Percentiles rank a stretch among this genome's conserved stretches.
Conservation (phyloP, 1,140 invertebrate species). For the Rhysida immarginata region DNA sequence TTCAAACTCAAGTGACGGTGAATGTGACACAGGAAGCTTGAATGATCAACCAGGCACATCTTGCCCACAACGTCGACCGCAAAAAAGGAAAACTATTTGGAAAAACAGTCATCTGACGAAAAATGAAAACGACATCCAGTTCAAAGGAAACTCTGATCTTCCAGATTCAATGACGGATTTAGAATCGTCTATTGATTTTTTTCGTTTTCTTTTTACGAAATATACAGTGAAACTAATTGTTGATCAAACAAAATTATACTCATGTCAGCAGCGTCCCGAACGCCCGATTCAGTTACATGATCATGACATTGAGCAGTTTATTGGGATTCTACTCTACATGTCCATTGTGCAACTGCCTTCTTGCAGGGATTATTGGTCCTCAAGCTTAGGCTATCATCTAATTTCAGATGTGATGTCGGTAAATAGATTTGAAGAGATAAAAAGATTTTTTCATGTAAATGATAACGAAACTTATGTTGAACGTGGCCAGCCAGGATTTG, state of each 20-base stretch:
- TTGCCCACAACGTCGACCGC: too few species aligned
- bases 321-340: not conserved
- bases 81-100: not conserved
- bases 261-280: not conserved
- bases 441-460: conserved; percentile 8
- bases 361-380: not conserved
- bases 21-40: not conserved
- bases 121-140: not conserved
- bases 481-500: not conserved
- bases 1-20: not conserved
- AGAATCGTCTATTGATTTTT: not conserved
- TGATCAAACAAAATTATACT: not conserved
- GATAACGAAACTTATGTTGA: conserved; percentile 1
- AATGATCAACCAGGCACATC: too few species aligned
- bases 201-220: not conserved
- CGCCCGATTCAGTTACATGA: not conserved
- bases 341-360: not conserved
- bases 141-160: not conserved
- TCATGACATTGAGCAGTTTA: not conserved
- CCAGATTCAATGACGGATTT: not conserved
- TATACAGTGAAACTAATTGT: not conserved
- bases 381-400: not conserved
- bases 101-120: not conserved
- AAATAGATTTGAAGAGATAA: conserved; percentile 8
- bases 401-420: not conserved